Base-by-base conservation (phyloP, 2,888 invertebrate species). In the Steinernema carpocapsae region DNA sequence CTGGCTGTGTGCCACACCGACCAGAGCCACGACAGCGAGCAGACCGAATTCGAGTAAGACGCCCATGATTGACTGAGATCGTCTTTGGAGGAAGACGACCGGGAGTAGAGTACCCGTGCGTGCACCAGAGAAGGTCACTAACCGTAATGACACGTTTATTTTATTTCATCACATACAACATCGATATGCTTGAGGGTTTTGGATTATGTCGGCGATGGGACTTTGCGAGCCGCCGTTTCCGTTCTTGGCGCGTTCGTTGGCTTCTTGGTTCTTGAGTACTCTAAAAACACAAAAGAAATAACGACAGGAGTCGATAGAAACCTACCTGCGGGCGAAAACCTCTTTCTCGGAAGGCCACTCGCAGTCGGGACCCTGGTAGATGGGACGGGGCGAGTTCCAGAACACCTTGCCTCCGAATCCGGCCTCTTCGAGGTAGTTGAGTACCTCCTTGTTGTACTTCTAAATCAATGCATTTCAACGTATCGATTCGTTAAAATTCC, bases 331-430 rank as follows among this genome's bases (percentile, higher is more conserved):
- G 22, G 87, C 86, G 75, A 87, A 88, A 56, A 87, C 86, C 71
- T 88, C 87, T 76, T 85, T 86, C 78, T 88, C 85, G 2, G 82
- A 79, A 42, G 88, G 88, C 86, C 87, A 88, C 32, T 86, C 84
- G 77, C 88, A 88, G 77, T 88, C 88, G 45, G 86, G 83, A 24
- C 87, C 88, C 77, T 88, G 88, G 79, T 88, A 88, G 79, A 88
- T 87, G 71, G 87, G 85, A 70, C 82, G 78, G 48, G 88, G 88
- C 56, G 84, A 80, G 79, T 88, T 88, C 87, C 88, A 87, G 80
- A 88, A 88, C n/a, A 86, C 84, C 51, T 79, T 80, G 70, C 87
- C 88, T 43, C 87, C 88, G 76, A 87, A 88, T n/a, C 88, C 86
- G 24, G 83, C 76, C 56, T 81, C 78, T 72, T 84, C 80, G 79